Conservation (phyloP, 2,113 vertebrate species). For the Poecile atricapillus region DNA sequence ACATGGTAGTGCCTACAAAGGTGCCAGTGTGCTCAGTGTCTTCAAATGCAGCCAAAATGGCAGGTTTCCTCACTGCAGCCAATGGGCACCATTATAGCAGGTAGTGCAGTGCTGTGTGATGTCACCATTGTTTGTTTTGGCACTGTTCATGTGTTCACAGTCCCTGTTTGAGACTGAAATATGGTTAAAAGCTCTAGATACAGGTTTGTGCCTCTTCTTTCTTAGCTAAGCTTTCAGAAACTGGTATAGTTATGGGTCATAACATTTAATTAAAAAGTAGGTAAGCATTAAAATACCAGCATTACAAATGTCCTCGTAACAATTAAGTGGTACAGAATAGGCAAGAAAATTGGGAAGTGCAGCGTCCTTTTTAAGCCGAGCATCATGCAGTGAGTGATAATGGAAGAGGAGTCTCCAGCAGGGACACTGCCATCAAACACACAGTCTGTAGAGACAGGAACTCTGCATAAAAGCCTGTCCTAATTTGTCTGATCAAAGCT, state of each 20-base stretch:
- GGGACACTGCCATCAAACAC: background rate
- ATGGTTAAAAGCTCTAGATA: background rate
- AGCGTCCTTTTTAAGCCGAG: background rate
- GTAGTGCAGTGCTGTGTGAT: background rate
- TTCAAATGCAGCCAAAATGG: background rate
- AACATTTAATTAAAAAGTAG: background rate
- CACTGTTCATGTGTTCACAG: background rate
- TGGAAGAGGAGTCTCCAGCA: conserved; percentile 23
- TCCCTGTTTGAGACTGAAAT: background rate
- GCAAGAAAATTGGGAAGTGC: conserved; percentile 1
- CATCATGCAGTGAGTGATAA: conserved; percentile 10
- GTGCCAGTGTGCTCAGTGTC: background rate
- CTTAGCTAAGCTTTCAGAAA: background rate
- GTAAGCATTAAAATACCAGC: background rate
- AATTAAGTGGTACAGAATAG: background rate
- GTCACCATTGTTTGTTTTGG: background rate
- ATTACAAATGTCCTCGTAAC: background rate
- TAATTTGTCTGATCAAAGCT: conserved; percentile 50
- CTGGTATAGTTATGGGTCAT: background rate
- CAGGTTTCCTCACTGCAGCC: background rate
- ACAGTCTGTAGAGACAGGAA: background rate
- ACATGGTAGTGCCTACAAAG: background rate
- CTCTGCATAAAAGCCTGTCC: background rate
- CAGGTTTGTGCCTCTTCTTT: background rate
- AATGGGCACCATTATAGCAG: fast-evolving